Percentiles rank a stretch among this genome's conserved stretches.
Conservation (phyloP, 2,888 invertebrate genomes). For the Camptogramma bilineatum region DNA sequence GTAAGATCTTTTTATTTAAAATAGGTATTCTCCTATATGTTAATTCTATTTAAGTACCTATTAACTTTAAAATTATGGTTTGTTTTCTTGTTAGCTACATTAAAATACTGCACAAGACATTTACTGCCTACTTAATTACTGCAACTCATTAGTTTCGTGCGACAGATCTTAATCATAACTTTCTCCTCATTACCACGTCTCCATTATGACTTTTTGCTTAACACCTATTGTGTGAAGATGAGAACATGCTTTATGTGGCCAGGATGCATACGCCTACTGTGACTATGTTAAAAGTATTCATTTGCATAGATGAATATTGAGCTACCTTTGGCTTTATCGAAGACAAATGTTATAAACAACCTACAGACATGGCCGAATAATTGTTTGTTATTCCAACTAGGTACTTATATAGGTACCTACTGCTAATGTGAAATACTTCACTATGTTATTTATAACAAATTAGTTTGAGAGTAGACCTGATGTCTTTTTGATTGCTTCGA, state of each 20-base stretch:
- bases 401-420: no score
- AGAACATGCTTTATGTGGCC: conserved; percentile 8
- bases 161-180: conserved; percentile 63
- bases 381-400: neutral
- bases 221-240: conserved; percentile 35
- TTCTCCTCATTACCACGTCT: conserved; percentile 55
- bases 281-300: neutral
- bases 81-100: neutral
- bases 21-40: neutral
- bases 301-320: neutral
- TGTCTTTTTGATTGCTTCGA: conserved; percentile 7
- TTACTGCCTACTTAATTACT: neutral
- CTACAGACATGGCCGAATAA: neutral
- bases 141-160: conserved; percentile 45
- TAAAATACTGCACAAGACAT: conserved; percentile 16
- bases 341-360: neutral
- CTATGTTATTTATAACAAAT: neutral
- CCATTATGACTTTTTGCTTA: conserved; percentile 34
- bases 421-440: neutral
- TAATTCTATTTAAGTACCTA: neutral
- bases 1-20: conserved; percentile 55
- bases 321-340: neutral
- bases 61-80: neutral
- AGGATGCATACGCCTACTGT: conserved; percentile 7
- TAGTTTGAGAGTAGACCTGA: neutral